Base-by-base conservation (phyloP, 2,113 vertebrate genomes). In the Megaceryle maxima region DNA sequence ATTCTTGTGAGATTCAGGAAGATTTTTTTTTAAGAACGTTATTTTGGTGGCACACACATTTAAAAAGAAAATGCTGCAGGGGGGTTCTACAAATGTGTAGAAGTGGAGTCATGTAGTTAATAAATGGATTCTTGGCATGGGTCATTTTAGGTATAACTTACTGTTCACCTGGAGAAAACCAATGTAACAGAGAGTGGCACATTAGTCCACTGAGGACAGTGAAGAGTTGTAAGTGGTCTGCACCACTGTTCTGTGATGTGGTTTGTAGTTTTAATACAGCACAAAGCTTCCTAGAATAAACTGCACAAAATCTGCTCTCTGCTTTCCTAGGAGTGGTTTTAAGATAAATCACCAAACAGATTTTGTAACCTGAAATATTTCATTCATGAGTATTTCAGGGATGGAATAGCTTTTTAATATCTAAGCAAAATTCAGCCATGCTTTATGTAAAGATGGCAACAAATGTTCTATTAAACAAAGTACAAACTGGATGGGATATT, bases 151-250 rank as follows among this genome's bases (percentile, higher is more conserved):
- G 19, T 10, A 3, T 10, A 82, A 33, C 9, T 16, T 26, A 3
- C 31, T 55, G 31, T 17, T 48, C 11, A 37, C 25, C 55, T 76
- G 31, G 55, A 39, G 44, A 26, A 19, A 41, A 44, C 33, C 35
- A 24, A 31, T 3, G 35, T 9, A 18, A 39, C 17, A 3, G 20
- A 33, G 21, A 55, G 22, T 1, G 31, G 16, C 0, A 1, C 5
- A 17, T n/a, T 10, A 2, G 31, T 75, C 14, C 8, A 4, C 1
- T 26, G 35, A 1, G 35, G 21, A 10, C 44, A 24, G 11, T 0
- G 10, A 2, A 26, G 41, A 22, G 25, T 20, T 59, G 37, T 28
- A 46, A 33, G 9, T 31, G 24, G 16, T 46, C 63, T 76, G 76
- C 37, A 51, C 18, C 51, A 3, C 64, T 51, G 35, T 10, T 50